Evolutionary conservation across 2,113 vertebrate genomes (phyloP), one percentile per base, ranked within the genome.

Genomic region (Platysteira castanea): DNA sequence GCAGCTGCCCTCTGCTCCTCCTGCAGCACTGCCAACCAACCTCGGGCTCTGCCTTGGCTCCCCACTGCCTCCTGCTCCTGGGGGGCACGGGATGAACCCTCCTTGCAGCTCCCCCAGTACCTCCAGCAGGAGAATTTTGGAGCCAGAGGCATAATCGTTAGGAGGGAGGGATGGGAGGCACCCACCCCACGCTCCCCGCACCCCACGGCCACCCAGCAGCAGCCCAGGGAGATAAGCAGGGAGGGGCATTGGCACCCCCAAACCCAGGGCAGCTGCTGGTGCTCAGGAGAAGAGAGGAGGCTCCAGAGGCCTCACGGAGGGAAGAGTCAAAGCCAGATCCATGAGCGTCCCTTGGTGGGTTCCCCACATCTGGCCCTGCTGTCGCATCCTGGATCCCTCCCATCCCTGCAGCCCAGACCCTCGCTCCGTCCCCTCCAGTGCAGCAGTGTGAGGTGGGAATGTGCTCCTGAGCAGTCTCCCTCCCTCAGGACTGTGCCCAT

Each of bases 111-210:
- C 11, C 49, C 37, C 49, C 1, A 0, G 10, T 15, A 54, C n/a
- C 52, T 68, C 41, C 57, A 52, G 37, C 1, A 2, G 59, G 23
- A 83, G 60, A 50, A 90, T 30, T 53, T 7, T 54, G 68, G 52
- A 85, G 75, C 64, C 83, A 89, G 80, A 84, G 69, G 87, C 89
- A 39, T 37, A 1, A 0, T 4, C 14, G 60, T 75, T 52, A 7
- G 18, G 56, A 73, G 46, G 27, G 84, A 82, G 56, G 73, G 47
- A 63, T 15, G 54, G 80, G 56, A 86, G 68, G 86, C 33, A 54
- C 47, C 59, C 4, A 2, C 54, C 26, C 16, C 0, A 0, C 15
- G 78, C 23, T 54, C 68, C 52, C 35, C 0, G 0, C 8, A 2
- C 16, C 30, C 59, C 39, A 7, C 0, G 3, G 81, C 89, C 92